Conservation (phyloP, 2,113 vertebrate genomes). For the Sebastes fasciatus region DNA sequence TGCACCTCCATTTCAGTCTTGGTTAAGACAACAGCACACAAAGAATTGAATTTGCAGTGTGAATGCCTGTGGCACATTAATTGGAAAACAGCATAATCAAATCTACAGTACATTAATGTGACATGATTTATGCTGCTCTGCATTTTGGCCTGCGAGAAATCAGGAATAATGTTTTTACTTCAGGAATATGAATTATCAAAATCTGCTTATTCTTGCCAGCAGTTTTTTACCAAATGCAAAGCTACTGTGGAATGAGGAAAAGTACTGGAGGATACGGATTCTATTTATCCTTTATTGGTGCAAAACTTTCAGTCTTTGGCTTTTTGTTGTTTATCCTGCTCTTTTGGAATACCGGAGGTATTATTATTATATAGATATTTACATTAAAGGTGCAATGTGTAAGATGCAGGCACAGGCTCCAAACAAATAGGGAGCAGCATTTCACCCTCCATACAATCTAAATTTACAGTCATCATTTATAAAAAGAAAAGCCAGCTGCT, state of each 20-base stretch:
- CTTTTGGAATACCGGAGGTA: conserved; percentile 3
- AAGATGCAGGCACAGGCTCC: too few relatives aligned
- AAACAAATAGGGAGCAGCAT: too few relatives aligned
- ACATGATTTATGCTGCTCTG: conserved; percentile 68
- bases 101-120: conserved; percentile 50
- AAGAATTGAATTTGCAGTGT: conserved; percentile 29
- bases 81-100: conserved; percentile 57
- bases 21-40: background rate
- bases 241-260: background rate
- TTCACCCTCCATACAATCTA: too few relatives aligned
- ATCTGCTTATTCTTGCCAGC: background rate
- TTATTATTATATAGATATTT: background rate
- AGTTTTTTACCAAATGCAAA: conserved; percentile 10
- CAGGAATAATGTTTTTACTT: conserved; percentile 30
- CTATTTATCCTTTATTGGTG: conserved; percentile 10
- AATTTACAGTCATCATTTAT: too few relatives aligned
- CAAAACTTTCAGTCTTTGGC: background rate
- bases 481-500: too few relatives aligned
- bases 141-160: conserved; percentile 36
- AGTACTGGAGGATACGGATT: background rate
- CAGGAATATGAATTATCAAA: conserved; percentile 28
- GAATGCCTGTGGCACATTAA: conserved; percentile 54
- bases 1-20: conserved; percentile 33
- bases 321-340: background rate
- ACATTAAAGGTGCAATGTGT: background rate